phyloP scores from a whole-genome alignment of 2,797 vertebrate species.

The Phyllotis vaccarum region DNA sequence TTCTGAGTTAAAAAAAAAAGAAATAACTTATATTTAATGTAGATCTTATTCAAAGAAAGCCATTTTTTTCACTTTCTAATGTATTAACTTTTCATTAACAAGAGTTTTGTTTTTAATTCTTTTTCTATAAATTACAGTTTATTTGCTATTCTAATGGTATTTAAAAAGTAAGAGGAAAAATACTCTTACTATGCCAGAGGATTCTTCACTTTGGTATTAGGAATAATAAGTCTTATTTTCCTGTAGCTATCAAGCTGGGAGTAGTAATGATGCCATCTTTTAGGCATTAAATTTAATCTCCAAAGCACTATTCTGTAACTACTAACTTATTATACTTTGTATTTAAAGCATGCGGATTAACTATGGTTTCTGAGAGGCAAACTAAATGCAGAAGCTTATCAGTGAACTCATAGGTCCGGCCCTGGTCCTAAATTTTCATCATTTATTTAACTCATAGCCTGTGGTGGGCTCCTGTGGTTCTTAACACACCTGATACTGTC shows the following conservation, averaged over 20 bases:
- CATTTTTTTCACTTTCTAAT: conserved; percentile 23
- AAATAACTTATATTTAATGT: conserved; percentile 17
- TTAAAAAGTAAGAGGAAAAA: not conserved
- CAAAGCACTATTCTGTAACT: not conserved
- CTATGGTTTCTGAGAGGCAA: not conserved
- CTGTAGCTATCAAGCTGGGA: not conserved
- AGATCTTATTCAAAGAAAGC: not conserved
- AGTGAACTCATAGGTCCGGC: not conserved
- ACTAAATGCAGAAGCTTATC: not conserved
- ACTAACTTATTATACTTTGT: conserved; percentile 33
- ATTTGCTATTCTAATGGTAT: not conserved
- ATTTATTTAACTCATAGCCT: conserved; percentile 52
- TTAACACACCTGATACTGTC: conserved; percentile 33
- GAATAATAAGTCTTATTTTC: conserved; percentile 19
- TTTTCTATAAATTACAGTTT: not conserved
- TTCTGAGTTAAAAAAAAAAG: conserved; percentile 53
- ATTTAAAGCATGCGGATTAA: not conserved
- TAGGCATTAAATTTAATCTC: not conserved
- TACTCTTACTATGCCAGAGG: not conserved
- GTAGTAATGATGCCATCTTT: not conserved
- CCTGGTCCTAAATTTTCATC: conserved; percentile 45
- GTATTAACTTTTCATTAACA: conserved; percentile 37
- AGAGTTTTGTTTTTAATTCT: not conserved
- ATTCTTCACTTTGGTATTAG: fast-evolving
- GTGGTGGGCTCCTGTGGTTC: conserved; percentile 51